A percentile compares a stretch with the other conserved stretches of the same genome.
Evolutionary conservation across 1,140 invertebrate genomes (phyloP).

Genomic region (Dysdera silvatica): DNA sequence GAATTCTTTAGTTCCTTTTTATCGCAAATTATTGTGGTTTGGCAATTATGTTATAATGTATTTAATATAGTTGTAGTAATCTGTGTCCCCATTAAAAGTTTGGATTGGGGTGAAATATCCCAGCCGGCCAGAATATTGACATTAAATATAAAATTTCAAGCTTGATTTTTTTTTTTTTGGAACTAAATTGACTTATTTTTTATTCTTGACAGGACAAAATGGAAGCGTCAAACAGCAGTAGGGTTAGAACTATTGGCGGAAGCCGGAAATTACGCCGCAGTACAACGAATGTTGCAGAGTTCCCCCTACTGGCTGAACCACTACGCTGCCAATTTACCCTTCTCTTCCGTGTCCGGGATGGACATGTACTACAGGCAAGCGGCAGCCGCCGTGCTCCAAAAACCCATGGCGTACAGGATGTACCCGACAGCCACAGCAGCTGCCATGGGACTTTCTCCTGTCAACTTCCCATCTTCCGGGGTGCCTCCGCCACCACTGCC

Average conservation of each 20-base stretch:
- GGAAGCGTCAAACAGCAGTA: conserved; percentile 97
- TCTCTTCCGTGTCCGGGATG: conserved; percentile 42
- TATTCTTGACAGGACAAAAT: conserved; percentile 65
- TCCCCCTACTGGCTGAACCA: conserved; percentile 58
- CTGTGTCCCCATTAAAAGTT: too few relatives aligned
- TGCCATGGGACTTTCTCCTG: neutral
- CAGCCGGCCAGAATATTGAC: too few relatives aligned
- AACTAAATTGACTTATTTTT: too few relatives aligned
- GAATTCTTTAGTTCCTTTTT: too few relatives aligned
- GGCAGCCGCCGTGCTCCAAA: conserved; percentile 68
- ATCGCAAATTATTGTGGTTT: too few relatives aligned
- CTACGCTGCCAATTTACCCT: conserved; percentile 38
- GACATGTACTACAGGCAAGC: conserved; percentile 72
- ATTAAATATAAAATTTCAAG: too few relatives aligned
- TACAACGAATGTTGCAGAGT: conserved; percentile 81
- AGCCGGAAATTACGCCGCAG: conserved; percentile 91
- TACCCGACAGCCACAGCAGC: conserved; percentile 30
- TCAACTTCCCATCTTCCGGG: neutral
- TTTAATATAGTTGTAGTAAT: too few relatives aligned
- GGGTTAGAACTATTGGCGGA: conserved; percentile 92
- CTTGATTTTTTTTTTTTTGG: too few relatives aligned
- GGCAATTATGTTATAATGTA: too few relatives aligned
- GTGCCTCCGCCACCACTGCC: neutral
- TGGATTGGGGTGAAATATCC: too few relatives aligned
- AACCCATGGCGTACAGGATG: conserved; percentile 69